Conservation (phyloP, 2,113 vertebrate genomes). For the Petrocephalus microphthalmus region DNA sequence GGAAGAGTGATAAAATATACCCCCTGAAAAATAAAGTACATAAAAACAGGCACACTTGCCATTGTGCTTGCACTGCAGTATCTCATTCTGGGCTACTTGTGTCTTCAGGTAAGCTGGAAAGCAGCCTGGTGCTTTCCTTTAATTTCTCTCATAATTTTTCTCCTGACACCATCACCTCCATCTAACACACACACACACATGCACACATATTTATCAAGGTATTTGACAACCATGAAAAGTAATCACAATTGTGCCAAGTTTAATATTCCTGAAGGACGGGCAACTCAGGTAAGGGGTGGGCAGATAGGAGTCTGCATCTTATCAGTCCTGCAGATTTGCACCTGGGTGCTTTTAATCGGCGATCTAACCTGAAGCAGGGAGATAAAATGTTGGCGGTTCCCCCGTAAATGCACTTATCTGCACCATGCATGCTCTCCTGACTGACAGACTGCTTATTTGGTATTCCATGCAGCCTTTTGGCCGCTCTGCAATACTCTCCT, state of each 20-base stretch:
- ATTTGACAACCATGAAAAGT: conserved; percentile 12
- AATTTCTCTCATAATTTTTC: conserved; percentile 7
- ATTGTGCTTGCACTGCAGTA: conserved; percentile 8
- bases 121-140: not conserved
- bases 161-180: not conserved
- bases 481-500: conserved; percentile 21
- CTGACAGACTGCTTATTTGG: conserved; percentile 48
- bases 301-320: conserved; percentile 2
- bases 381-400: conserved; percentile 59
- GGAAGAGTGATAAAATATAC: not conserved
- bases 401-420: conserved; percentile 65
- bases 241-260: not conserved
- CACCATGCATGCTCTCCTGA: conserved; percentile 55
- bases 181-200: not conserved
- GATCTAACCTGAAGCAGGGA: conserved; percentile 64
- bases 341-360: conserved; percentile 51
- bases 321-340: conserved; percentile 16
- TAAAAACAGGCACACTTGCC: not conserved
- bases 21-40: not conserved
- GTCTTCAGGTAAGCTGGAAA: not conserved
- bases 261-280: conserved; percentile 15
- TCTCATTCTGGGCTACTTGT: not conserved
- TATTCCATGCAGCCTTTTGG: conserved; percentile 52
- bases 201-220: not conserved
- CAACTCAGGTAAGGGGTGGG: conserved; percentile 14